phyloP scores from a whole-genome alignment of 2,113 vertebrate species.

The human region DNA sequence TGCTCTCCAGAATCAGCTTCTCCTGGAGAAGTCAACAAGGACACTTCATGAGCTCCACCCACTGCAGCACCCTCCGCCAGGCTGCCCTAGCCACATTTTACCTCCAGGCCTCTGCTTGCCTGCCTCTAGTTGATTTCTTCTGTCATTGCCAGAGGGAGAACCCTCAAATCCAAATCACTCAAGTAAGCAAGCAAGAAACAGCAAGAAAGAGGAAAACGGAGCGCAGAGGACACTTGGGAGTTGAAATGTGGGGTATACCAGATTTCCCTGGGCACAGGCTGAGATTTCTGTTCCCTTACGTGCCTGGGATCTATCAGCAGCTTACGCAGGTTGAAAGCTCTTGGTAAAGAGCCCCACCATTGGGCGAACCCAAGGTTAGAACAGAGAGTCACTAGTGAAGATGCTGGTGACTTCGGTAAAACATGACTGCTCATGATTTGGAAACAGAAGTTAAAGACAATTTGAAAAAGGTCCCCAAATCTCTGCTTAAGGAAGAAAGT shows the following conservation, averaged over 20 bases:
- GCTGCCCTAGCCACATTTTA: background rate
- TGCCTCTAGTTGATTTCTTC: background rate
- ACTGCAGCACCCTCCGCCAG: too few species aligned
- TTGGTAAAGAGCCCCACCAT: background rate
- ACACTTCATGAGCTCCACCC: background rate
- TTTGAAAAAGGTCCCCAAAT: background rate
- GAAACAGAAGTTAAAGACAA: background rate
- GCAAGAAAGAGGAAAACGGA: too few species aligned
- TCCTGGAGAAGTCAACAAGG: background rate
- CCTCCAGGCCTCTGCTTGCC: background rate
- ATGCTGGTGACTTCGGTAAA: background rate
- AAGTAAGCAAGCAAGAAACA: background rate
- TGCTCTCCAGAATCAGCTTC: background rate
- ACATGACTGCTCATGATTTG: background rate
- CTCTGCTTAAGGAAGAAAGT: background rate
- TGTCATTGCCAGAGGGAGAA: background rate
- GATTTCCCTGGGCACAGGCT: background rate
- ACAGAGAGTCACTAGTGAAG: background rate
- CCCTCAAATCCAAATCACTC: background rate
- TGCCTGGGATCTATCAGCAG: background rate
- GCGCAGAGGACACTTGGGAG: rapidly evolving
- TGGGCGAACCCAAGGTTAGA: background rate
- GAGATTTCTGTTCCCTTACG: background rate
- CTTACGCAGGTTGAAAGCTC: too few species aligned
- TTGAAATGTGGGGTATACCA: background rate